These are phyloP conservation scores for Patella caerulea DNA, from an alignment of 2,888 invertebrate species.

Conservation along the genomic window DNA sequence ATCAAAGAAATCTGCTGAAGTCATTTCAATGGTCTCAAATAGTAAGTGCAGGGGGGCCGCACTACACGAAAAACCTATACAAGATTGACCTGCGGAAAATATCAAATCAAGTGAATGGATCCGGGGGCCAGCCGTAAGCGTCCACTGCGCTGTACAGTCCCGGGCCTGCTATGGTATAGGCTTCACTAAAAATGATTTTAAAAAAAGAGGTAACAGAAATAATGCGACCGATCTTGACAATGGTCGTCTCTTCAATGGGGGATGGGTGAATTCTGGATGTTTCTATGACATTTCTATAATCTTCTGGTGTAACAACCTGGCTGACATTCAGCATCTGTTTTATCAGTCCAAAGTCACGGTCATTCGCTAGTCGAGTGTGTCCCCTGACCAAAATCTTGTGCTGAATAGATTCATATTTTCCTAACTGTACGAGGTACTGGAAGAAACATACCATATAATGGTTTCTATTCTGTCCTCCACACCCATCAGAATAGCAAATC, in stretches of 20 bases:
- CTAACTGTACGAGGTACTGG: not conserved
- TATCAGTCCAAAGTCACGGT: constrained; percentile 3
- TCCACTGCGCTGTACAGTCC: too few relatives aligned
- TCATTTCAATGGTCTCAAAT: constrained; percentile 9
- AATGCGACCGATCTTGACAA: too few relatives aligned
- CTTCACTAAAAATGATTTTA: too few relatives aligned
- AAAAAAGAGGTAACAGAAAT: too few relatives aligned
- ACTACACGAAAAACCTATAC: too few relatives aligned
- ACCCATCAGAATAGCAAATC: constrained; percentile 10
- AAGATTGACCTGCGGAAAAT: too few relatives aligned
- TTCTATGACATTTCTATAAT: not conserved
- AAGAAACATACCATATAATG: not conserved
- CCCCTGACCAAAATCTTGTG: not conserved
- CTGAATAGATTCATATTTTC: not conserved
- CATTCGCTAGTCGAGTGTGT: constrained; percentile 2
- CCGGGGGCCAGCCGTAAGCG: too few relatives aligned
- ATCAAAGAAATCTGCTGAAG: constrained; percentile 4
- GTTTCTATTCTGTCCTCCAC: not conserved
- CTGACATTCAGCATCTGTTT: not conserved
- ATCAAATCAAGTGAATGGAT: too few relatives aligned
- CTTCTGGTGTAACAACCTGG: not conserved
- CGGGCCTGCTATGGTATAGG: too few relatives aligned
- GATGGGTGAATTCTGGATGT: constrained; percentile 6
- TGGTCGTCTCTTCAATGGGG: too few relatives aligned
- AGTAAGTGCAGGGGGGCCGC: too few relatives aligned